Evolutionary conservation across 2,113 vertebrate genomes (phyloP).

Genomic region (Brachionichthys hirsutus): DNA sequence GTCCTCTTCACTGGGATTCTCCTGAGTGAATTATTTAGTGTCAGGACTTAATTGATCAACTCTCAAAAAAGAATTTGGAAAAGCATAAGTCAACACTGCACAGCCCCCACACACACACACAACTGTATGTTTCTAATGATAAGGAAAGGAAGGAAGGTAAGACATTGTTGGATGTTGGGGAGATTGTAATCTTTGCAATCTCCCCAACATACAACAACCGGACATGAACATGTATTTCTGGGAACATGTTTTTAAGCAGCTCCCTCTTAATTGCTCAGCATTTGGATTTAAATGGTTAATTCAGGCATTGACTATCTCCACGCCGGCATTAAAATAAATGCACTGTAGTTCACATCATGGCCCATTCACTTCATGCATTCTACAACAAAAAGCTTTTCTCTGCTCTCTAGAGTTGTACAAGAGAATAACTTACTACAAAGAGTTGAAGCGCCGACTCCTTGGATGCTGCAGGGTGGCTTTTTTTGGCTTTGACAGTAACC

Average conservation of each 20-base stretch:
- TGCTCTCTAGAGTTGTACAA: not conserved
- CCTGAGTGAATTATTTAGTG: conserved; percentile 72
- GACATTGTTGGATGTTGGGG: too few species aligned
- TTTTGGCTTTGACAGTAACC: conserved; percentile 88
- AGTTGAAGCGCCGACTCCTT: conserved; percentile 88
- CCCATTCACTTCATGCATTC: not conserved
- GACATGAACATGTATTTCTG: not conserved
- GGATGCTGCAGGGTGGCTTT: conserved; percentile 78
- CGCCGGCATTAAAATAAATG: conserved; percentile 15
- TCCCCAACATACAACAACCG: too few species aligned
- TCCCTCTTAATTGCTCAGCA: not conserved
- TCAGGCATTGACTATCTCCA: conserved; percentile 8
- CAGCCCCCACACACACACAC: not conserved
- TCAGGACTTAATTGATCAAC: conserved; percentile 6
- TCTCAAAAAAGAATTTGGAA: not conserved
- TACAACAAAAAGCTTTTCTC: not conserved
- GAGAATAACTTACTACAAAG: conserved; percentile 86
- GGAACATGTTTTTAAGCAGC: not conserved
- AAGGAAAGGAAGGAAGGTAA: too few species aligned
- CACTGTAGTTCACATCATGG: conserved; percentile 16
- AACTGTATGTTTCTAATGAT: not conserved
- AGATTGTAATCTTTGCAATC: too few species aligned
- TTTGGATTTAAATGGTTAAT: conserved; percentile 4
- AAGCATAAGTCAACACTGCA: not conserved
- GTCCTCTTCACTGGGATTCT: conserved; percentile 98